Base-by-base conservation (phyloP, 2,888 invertebrate genomes). In the Pristionchus japonicus region DNA sequence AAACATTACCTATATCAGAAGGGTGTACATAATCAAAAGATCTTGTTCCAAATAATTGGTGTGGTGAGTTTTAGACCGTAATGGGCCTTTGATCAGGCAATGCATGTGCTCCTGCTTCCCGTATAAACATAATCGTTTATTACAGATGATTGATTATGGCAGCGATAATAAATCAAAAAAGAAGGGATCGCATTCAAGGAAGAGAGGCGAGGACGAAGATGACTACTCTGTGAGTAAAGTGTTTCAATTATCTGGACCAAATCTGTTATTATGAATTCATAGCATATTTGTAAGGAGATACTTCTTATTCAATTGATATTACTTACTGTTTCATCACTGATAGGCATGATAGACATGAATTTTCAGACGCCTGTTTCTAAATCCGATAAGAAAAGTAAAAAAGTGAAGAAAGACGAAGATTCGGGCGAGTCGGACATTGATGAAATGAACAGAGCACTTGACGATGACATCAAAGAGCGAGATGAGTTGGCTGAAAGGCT, bases 401-500 rank as follows among this genome's bases (percentile, higher is more conserved):
- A 87, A 27, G 34, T 34, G 61, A 88, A 27, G 31, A 88, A 87
- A 4, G 89, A 87, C 13, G 90, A 89, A 20, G 91, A 91, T 47
- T 92, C 92, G 52, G 87, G 86, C 70, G 93, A 91, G 3, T 89
- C 90, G 15, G 91, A 93, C 87, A 90, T 91, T 23, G 92, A 93
- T 15, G 91, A 89, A 74, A 91, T 92, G 84, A 91, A 93, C 85
- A 89, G 86, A 34, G 89, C 89, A 31, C 85, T 91, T 37, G 91
- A 92, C 43, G 74, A 87, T n/a, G 93, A 93, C 70, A 90, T 90
- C 6, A 86, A 88, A 34, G 98, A 98, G 95, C 96, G 99, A 92
- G 99, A 99, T 95, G 98, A 97, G 94, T 98, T 99, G 95, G 96
- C 98, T 0, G 96, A 96, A 91, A 96, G 99, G 88, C 95, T 99